Evolutionary conservation across 2,888 invertebrate genomes (phyloP).

Genomic region (Agonopterix arenella): DNA sequence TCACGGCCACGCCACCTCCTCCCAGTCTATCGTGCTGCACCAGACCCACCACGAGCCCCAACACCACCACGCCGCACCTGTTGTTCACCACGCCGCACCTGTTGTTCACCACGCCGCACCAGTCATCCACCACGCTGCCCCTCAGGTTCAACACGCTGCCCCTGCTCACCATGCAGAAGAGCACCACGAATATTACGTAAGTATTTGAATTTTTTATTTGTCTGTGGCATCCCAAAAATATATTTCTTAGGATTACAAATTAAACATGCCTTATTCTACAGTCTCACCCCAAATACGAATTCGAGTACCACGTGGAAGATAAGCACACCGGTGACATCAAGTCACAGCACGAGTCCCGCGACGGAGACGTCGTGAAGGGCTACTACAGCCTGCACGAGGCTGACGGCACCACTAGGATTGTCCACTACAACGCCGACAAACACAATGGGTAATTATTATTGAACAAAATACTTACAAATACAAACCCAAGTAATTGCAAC

Average conservation of each 20-base stretch:
- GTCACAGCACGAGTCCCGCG: constrained; percentile 77
- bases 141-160: constrained; percentile 32
- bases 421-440: constrained; percentile 78
- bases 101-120: constrained; percentile 1
- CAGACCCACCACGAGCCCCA: not conserved
- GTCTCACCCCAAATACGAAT: constrained; percentile 79
- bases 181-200: constrained; percentile 13
- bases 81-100: not conserved
- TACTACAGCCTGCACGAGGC: constrained; percentile 80
- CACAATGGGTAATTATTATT: constrained; percentile 69
- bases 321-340: constrained; percentile 79
- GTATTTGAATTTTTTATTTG: not conserved
- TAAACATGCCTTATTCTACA: constrained; percentile 24
- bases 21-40: constrained; percentile 16
- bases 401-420: constrained; percentile 78
- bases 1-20: constrained; percentile 20
- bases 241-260: too few relatives aligned
- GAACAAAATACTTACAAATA: too few relatives aligned
- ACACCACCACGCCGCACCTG: not conserved
- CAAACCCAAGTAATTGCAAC: too few relatives aligned
- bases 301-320: constrained; percentile 78
- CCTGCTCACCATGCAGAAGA: constrained; percentile 12
- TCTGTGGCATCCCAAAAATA: too few relatives aligned
- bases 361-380: constrained; percentile 81
- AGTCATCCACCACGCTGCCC: constrained; percentile 23